Evolutionary conservation across 2,888 invertebrate genomes (phyloP).

Genomic region (Microchrysa polita): DNA sequence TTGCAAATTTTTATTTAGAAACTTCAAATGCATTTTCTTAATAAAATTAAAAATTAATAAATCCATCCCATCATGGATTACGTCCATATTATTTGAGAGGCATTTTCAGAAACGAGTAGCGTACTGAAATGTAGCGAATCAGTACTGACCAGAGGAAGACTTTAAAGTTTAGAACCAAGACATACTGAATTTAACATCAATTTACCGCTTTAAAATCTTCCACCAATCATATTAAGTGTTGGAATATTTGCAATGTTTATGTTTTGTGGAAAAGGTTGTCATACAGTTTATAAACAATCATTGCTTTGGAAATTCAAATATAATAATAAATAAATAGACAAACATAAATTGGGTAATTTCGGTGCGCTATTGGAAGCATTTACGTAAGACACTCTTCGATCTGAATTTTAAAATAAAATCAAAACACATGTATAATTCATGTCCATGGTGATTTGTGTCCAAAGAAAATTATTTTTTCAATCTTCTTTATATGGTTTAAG

Average conservation of each 20-base stretch:
- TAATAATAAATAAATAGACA: constrained; percentile 27
- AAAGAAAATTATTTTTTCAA: not conserved
- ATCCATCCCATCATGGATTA: constrained; percentile 40
- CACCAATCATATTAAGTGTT: constrained; percentile 48
- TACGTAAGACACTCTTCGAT: too few relatives aligned
- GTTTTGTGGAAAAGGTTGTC: constrained; percentile 18
- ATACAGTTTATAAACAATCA: constrained; percentile 9
- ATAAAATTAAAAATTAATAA: constrained; percentile 30
- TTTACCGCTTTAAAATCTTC: constrained; percentile 47
- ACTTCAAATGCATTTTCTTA: not conserved
- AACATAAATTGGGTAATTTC: constrained; percentile 39
- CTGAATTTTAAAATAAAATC: too few relatives aligned
- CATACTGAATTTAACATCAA: not conserved
- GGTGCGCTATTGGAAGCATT: constrained; percentile 21
- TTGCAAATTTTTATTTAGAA: too few relatives aligned
- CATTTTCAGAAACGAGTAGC: constrained; percentile 32
- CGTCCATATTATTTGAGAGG: constrained; percentile 16
- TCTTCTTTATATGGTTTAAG: too few relatives aligned
- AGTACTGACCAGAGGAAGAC: constrained; percentile 51
- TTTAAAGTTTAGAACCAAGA: constrained; percentile 36
- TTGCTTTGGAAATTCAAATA: constrained; percentile 33
- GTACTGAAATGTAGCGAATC: constrained; percentile 54
- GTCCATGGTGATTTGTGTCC: not conserved
- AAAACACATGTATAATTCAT: not conserved
- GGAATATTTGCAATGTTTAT: constrained; percentile 34